Percentiles rank a stretch among this genome's conserved stretches.
These are phyloP conservation scores for Erythrocebus patas DNA, from an alignment of 2,113 vertebrate species.

Conservation along the genomic window DNA sequence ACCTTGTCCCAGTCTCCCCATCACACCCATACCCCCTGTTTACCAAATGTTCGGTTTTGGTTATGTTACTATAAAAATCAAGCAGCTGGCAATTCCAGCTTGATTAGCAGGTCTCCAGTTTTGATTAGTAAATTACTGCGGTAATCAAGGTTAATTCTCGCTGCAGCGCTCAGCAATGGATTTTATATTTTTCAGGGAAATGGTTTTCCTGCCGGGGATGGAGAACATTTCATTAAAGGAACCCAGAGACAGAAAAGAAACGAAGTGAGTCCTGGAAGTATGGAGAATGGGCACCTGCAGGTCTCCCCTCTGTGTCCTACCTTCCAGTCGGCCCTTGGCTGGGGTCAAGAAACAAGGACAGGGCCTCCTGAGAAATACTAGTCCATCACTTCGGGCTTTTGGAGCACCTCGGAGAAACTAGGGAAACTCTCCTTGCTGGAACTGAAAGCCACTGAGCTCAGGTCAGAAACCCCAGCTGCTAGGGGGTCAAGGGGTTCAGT, in stretches of 20 bases:
- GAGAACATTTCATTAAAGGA: conserved; percentile 73
- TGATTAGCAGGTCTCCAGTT: conserved; percentile 91
- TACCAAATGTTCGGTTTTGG: conserved; percentile 86
- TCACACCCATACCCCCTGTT: conserved; percentile 81
- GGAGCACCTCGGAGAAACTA: background rate
- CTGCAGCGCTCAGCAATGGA: conserved; percentile 78
- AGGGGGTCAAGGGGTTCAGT: too few relatives aligned
- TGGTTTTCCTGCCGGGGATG: conserved; percentile 76
- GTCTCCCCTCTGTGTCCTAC: background rate
- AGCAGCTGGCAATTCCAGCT: conserved; percentile 87
- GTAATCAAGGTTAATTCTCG: conserved; percentile 91
- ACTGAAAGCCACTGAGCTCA: background rate
- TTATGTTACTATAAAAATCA: conserved; percentile 88
- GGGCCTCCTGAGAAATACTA: background rate
- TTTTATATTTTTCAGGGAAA: conserved; percentile 81
- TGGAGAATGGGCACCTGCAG: background rate
- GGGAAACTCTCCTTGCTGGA: background rate
- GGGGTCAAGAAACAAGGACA: background rate
- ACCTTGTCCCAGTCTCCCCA: background rate
- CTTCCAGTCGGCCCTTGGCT: background rate
- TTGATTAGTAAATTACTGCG: conserved; percentile 89
- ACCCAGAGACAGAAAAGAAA: conserved; percentile 59
- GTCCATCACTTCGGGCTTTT: background rate
- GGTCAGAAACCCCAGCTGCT: background rate
- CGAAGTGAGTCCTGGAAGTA: background rate